Evolutionary conservation across 2,113 vertebrate species (phyloP), one percentile per base, ranked within the genome.

Genomic region (Morone saxatilis): DNA sequence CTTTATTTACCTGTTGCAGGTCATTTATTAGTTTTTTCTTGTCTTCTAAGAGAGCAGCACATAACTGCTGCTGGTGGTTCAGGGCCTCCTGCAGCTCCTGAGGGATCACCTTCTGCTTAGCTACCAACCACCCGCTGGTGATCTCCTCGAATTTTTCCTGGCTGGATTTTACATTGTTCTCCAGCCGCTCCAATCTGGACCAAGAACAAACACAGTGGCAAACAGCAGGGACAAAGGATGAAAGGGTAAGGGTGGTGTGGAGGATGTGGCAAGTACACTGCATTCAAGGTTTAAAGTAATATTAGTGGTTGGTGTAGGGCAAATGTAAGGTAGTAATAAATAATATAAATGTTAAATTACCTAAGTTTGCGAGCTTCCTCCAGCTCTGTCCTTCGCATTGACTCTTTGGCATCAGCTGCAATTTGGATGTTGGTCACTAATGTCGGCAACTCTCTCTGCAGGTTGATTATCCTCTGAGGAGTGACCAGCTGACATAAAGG

Each of bases 11-110:
- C 96, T 97, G 94, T 79, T 97, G 96, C 65, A 98, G 81, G 6
- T 96, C 95, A 14, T 48, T 80, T 31, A 97, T 97, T 16, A 97
- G 88, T 78, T 94, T 95, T 90, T 96, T 96, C 91, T 98, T 98
- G 41, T 96, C 93, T 11, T 96, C 92, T 3, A 96, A 89, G 7
- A 99, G 85, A 22, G 87, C 78, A 0, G 89, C 70, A 0, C 97
- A 98, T 7, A 93, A 91, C 78, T 92, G 41, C 91, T 96, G 95
- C 91, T 99, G 97, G 1, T 62, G 75, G 31, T 81, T 93, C 56
- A 97, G 93, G n/a, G 93, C 79, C 1, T 96, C 92, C 94, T 95
- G 95, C 81, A 97, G 91, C 0, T 97, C 96, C 88, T 96, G 94
- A 0, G 95, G 93, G 10, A 95, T 85, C 10, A 4, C 54, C 81